Evolutionary conservation across 2,113 vertebrate species (phyloP).

Genomic region (Ciconia stormi): DNA sequence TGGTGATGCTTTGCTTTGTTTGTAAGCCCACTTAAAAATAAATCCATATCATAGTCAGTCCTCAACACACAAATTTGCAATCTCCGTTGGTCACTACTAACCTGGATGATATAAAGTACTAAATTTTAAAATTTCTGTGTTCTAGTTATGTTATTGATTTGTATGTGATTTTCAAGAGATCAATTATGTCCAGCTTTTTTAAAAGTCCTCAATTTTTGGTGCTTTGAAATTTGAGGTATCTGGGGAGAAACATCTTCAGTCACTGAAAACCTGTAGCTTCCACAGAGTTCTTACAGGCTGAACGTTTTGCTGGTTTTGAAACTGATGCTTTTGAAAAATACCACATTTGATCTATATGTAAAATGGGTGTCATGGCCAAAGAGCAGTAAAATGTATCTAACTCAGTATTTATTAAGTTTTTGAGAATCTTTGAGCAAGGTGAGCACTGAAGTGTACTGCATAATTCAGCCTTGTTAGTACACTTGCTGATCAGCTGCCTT

Average conservation of each 20-base stretch:
- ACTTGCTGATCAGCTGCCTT: neutral
- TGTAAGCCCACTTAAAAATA: neutral
- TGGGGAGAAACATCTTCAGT: neutral
- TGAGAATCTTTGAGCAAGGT: neutral
- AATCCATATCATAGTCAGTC: neutral
- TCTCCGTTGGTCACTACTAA: neutral
- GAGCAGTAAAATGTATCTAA: neutral
- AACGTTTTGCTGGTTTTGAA: neutral
- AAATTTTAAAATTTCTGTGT: neutral
- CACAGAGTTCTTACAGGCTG: fast-evolving
- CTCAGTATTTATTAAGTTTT: fast-evolving
- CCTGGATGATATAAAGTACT: neutral
- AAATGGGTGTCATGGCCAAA: neutral
- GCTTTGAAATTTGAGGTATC: neutral
- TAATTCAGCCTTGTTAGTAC: neutral
- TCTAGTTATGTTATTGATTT: neutral
- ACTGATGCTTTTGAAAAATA: neutral
- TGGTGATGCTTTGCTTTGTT: neutral
- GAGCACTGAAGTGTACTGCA: neutral
- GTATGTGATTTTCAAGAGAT: neutral
- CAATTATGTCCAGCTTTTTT: fast-evolving
- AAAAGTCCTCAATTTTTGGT: neutral
- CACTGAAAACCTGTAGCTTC: neutral
- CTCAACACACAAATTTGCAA: neutral
- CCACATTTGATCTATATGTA: fast-evolving